These are phyloP conservation scores for Phania funesta DNA, from an alignment of 2,888 invertebrate genomes.

Conservation along the genomic window DNA sequence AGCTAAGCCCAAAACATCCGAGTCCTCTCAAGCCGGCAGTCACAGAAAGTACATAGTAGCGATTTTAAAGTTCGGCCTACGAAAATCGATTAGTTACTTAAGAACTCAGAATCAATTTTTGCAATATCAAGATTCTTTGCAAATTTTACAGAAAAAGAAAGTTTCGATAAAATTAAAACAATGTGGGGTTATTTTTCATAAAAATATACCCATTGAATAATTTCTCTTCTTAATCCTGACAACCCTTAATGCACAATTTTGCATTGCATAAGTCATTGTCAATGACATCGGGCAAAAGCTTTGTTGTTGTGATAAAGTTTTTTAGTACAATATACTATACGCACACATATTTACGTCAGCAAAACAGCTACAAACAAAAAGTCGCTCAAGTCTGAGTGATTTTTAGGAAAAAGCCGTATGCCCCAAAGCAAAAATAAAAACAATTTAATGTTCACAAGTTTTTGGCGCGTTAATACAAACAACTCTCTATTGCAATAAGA, in stretches of 20 bases:
- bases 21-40: too few relatives aligned
- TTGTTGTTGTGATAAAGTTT: not conserved
- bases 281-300: constrained; percentile 55
- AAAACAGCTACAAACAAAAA: constrained; percentile 8
- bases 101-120: too few relatives aligned
- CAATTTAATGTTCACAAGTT: not conserved
- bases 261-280: constrained; percentile 61
- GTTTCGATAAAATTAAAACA: too few relatives aligned
- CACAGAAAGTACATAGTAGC: too few relatives aligned
- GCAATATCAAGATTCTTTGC: too few relatives aligned
- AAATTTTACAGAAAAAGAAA: too few relatives aligned
- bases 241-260: not conserved
- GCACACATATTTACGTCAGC: constrained; percentile 49
- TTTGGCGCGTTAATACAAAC: constrained; percentile 25
- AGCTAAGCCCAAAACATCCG: too few relatives aligned
- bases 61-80: too few relatives aligned
- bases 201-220: too few relatives aligned
- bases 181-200: too few relatives aligned
- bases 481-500: not conserved
- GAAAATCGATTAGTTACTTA: too few relatives aligned
- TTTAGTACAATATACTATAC: constrained; percentile 63
- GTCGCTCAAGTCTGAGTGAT: not conserved
- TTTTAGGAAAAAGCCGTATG: not conserved
- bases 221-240: not conserved
- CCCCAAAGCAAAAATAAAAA: not conserved